A percentile compares a stretch with the other conserved stretches of the same genome.
These are phyloP conservation scores for Hyaena hyaena DNA, from an alignment of 2,113 vertebrate species.

Conservation along the genomic window DNA sequence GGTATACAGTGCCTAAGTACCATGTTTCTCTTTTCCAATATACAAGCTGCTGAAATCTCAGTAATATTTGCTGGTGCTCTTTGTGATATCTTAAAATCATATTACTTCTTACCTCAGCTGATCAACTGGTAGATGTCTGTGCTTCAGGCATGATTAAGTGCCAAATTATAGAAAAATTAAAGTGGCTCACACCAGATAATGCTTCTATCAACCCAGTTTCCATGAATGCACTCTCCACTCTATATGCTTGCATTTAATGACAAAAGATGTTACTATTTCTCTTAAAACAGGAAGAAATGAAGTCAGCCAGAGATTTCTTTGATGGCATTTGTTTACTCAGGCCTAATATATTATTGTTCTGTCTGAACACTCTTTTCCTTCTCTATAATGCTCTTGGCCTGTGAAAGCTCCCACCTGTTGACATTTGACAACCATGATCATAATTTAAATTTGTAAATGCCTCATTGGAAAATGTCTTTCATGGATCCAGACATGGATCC, in stretches of 20 bases:
- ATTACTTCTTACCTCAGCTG: neutral
- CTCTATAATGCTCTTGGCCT: constrained; percentile 74
- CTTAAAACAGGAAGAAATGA: constrained; percentile 67
- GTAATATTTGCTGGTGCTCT: neutral
- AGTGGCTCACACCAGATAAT: neutral
- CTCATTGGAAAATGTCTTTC: constrained; percentile 77
- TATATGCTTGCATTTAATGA: constrained; percentile 1
- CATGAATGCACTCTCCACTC: neutral
- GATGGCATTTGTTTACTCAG: constrained; percentile 79
- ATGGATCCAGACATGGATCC: constrained; percentile 66
- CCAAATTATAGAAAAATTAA: constrained; percentile 31
- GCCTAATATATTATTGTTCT: constrained; percentile 77
- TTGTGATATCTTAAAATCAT: neutral
- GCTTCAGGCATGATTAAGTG: neutral
- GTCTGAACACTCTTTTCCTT: constrained; percentile 81
- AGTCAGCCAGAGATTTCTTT: constrained; percentile 69
- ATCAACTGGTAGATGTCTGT: neutral
- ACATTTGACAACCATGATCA: constrained; percentile 73
- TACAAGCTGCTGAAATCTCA: neutral
- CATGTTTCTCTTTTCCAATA: neutral
- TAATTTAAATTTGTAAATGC: constrained; percentile 77
- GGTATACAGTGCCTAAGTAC: constrained; percentile 83
- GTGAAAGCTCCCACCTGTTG: constrained; percentile 78
- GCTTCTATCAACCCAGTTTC: neutral
- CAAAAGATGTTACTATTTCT: neutral